Base-by-base conservation (phyloP, 2,797 vertebrate genomes). In the Miichthys miiuy region DNA sequence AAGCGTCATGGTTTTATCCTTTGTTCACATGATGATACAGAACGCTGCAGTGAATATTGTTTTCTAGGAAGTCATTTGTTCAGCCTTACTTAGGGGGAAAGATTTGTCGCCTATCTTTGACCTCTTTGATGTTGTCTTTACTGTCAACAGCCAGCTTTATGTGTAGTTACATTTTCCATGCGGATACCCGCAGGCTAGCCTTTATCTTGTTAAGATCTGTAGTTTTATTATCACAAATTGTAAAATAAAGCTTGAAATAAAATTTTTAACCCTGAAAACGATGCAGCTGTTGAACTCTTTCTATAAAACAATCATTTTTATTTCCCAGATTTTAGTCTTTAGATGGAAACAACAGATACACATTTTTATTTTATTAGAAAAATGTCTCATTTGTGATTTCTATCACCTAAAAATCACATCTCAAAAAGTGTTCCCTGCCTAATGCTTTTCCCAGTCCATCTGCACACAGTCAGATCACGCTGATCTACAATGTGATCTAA, bases 381-480 rank as follows among this genome's bases (percentile, higher is more conserved):
- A 56, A 70, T 41, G 0, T 54, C 64, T 54, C 7, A 44, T 81
- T 82, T 79, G 56, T 46, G 77, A 82, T 87, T 83, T 84, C 65
- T 61, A 78, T 71, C 74, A 50, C 13, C 56, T 48, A 64, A 88
- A 88, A 79, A 83, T 82, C 78, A 69, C 50, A 78, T 84, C 48
- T 79, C 54, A 57, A 68, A 80, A 79, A 83, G 72, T 50, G 57
- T 73, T 21, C 42, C 17, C 74, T 46, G 82, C 58, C 68, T 83
- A 82, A 89, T 85, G 82, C 30, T 25, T 92, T 91, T 73, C 16
- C 79, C 85, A 88, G 80, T 65, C 62, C 56, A 64, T 83, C 81
- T 71, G 60, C 25, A 60, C 70, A 65, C 69, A 69, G 71, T 48
- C 69, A 50, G 20, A 55, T 75, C 71, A 57, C 68, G 12, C 44